A percentile compares a stretch with the other conserved stretches of the same genome.
Conservation (phyloP, 2,888 invertebrate species). For the Pristionchus arcanus region DNA sequence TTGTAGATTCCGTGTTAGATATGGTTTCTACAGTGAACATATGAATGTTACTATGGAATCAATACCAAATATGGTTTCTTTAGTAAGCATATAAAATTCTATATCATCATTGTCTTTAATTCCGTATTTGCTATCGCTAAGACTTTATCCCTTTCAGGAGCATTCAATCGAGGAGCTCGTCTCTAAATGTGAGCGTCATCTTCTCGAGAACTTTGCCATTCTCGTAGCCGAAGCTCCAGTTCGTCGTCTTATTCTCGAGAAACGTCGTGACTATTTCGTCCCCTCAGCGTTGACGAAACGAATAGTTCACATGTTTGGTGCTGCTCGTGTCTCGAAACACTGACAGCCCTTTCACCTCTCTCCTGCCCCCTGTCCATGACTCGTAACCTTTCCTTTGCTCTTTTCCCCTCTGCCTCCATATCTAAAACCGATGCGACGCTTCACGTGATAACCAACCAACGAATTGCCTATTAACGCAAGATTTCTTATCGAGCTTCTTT, state of each 20-base stretch:
- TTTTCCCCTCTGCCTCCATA: slow-evolving; percentile 17
- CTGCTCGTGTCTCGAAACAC: slow-evolving; percentile 49
- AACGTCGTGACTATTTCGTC: slow-evolving; percentile 51
- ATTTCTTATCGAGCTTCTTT: slow-evolving; percentile 44
- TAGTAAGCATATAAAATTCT: no score
- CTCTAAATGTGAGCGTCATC: slow-evolving; percentile 56
- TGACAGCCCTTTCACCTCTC: not conserved
- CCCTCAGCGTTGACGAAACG: slow-evolving; percentile 46
- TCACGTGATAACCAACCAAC: slow-evolving; percentile 29
- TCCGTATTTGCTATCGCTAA: no score
- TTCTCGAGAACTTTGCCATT: slow-evolving; percentile 58
- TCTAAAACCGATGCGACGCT: slow-evolving; percentile 26
- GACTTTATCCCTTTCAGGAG: slow-evolving; percentile 47
- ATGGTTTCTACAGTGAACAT: no score
- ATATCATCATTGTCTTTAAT: no score
- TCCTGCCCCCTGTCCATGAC: not conserved
- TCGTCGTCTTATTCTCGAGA: slow-evolving; percentile 51
- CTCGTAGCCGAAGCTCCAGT: slow-evolving; percentile 54
- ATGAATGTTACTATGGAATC: no score
- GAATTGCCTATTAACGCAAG: not conserved
- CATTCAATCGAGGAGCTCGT: slow-evolving; percentile 54
- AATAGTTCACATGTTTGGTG: slow-evolving; percentile 20
- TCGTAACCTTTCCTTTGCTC: not conserved
- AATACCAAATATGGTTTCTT: no score
- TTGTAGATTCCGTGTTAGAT: no score